Conservation (phyloP, 92 coral and sea anemone species). For the Parazoanthus swiftii region DNA sequence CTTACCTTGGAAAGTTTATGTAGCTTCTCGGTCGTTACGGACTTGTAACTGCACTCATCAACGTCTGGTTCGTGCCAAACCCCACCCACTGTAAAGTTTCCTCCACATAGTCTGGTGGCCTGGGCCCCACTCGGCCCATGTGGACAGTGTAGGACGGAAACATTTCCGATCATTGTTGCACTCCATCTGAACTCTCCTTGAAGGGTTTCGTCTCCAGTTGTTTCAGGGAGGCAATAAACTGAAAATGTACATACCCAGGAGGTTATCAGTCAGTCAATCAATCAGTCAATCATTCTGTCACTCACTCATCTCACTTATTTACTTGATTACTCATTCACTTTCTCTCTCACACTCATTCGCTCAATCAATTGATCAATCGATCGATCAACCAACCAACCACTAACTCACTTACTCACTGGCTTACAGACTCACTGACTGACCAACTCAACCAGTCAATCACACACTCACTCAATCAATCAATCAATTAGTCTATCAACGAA, state of each 20-base stretch:
- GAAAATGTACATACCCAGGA: background rate
- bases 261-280: no score
- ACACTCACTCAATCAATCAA: background rate
- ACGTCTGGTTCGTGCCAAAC: constrained; percentile 58
- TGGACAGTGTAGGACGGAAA: constrained; percentile 49
- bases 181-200: constrained; percentile 66
- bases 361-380: background rate
- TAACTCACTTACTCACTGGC: no score
- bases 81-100: constrained; percentile 63
- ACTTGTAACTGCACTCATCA: constrained; percentile 52
- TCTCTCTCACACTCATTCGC: no score
- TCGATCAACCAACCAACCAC: background rate
- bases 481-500: background rate
- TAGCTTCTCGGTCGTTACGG: constrained; percentile 61
- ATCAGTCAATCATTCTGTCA: no score
- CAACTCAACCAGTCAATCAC: no score
- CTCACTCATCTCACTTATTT: no score
- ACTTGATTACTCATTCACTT: no score
- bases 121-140: constrained; percentile 54
- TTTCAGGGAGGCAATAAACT: constrained; percentile 60
- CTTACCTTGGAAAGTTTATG: constrained; percentile 57
- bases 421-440: no score
- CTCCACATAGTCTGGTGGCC: constrained; percentile 66
- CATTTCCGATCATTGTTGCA: constrained; percentile 48
- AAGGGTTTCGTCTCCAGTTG: constrained; percentile 57